Base-by-base conservation (phyloP, 1,140 invertebrate genomes). In the Lerema accius region DNA sequence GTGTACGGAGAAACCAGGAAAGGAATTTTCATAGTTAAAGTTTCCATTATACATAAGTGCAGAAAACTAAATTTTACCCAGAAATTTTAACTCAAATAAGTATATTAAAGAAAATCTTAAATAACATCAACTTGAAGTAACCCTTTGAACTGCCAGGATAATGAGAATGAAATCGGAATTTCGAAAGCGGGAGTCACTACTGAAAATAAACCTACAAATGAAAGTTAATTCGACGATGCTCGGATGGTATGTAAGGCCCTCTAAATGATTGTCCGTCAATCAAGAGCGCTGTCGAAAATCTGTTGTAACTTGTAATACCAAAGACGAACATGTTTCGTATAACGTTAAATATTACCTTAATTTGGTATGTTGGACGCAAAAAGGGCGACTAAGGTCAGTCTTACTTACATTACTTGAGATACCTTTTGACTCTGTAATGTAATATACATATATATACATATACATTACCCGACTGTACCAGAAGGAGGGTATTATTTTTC, bases 281-380 rank as follows among this genome's bases (percentile, higher is more conserved):
- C 85, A 86, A 78, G 72, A 63, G 26, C 28, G 55, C 58, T 73
- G 76, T 79, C 69, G 63, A 66, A 75, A 71, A 71, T 76, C 66
- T 50, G 60, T 75, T 76, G 66, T 76, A 64, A 63, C 63, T 69
- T 67, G 69, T 70, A 76, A n/a, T 53, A 51, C 46, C 63, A 51
- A 61, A 62, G 55, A 63, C 48, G 63, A 69, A 46, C 51, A 67
- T 73, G 66, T 75, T 67, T 53, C 55, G 23, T 71, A 59, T 67
- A 71, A 65, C 63, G 67, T 79, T 78, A 74, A 84, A 86, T 88
- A 88, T 88, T 88, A 72, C 78, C 78, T 85, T 88, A 85, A 86
- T 88, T 88, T 79, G 78, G 74, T 73, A 76, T 78, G 79, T 82
- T 78, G 49, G 58, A 79, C 63, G 69, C 69, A 69, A 65, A 76